Evolutionary conservation across 2,797 vertebrate species (phyloP), one percentile per base, ranked within the genome.

Genomic region (Oreochromis mossambicus): DNA sequence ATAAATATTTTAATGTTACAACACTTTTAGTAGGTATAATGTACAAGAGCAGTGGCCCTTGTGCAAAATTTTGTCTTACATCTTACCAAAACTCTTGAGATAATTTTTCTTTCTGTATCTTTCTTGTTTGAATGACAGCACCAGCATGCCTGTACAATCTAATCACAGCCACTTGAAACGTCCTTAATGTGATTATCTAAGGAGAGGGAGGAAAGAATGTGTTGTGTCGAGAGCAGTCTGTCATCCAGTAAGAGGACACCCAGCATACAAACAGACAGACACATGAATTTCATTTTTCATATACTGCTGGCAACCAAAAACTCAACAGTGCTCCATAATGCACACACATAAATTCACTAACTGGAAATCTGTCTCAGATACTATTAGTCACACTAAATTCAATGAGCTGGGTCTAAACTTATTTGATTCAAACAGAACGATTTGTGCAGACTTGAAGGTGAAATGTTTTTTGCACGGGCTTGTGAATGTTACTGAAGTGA

Each of bases 131-230:
- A 77, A 56, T 68, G 79, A 86, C 84, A 82, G 78, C 81, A 84
- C 87, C 82, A 86, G 85, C 77, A 36, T 91, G 88, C 87, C 91
- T 87, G 87, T 63, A 68, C 89, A 94, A 95, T 96, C 95, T 96
- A 95, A 96, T 96, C 91, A 84, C 84, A 63, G 90, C 84, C 91
- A 90, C 92, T 95, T 88, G 81, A 95, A 87, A 94, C 76, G 83
- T 85, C 87, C 79, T 85, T 90, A 88, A 85, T 86, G 86, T 88
- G 94, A 94, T 94, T 91, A 92, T 89, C 79, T 78, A 87, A 87
- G 78, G 82, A 88, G 82, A 78, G 83, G 79, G 63, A 13, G 87
- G 87, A 83, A 92, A 75, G 91, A 94, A 94, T 95, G 94, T 75
- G 77, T 75, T 80, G 24, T 36, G 43, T 63, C 7, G 29, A 89